Base-by-base conservation (phyloP, 2,888 invertebrate species). In the Eretmocerus hayati region DNA sequence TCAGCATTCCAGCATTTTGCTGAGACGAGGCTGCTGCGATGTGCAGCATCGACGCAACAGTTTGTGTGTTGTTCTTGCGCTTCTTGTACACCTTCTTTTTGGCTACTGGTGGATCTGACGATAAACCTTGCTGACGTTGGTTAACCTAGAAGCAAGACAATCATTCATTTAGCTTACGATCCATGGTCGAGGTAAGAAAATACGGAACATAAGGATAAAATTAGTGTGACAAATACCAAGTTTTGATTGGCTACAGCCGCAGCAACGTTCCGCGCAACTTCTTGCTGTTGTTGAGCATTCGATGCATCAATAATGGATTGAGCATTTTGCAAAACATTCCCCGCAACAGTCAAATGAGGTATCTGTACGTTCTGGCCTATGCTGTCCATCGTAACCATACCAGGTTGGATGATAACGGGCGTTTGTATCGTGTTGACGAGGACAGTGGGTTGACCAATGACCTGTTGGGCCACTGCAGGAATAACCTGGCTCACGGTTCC, bases 341-440 rank as follows among this genome's bases (percentile, higher is more conserved):
- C 80, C 1, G 82, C 74, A 31, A 85, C 75, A 0, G 74, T 68
- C 8, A 75, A 60, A 65, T 85, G 85, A 15, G 85, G 83, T 60
- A 85, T 72, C 46, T 83, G 81, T 53, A 83, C 74, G 56, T 82
- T 83, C 60, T 84, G 85, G 48, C 83, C 80, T 21, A 84, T 78
- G 1, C 85, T 83, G 57, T 87, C 87, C 59, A 87, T 81, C 0
- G 85, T 80, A 48, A 54, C 47, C 80, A 87, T 83, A 1, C 84
- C 80, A 1, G 86, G 85, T 62, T 89, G 89, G 36, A 90, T 77
- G 5, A 90, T 81, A 58, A 87, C 85, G 0, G 87, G 87, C 16
- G 85, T 77, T 41, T 84, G 85, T 53, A 90, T 72, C 0, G 89
- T 82, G 63, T 90, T 90, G 2, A 91, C 84, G 5, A 91, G 78